These are phyloP conservation scores for Sycophila sp. DNA, from an alignment of 1,140 invertebrate species.

Conservation along the genomic window DNA sequence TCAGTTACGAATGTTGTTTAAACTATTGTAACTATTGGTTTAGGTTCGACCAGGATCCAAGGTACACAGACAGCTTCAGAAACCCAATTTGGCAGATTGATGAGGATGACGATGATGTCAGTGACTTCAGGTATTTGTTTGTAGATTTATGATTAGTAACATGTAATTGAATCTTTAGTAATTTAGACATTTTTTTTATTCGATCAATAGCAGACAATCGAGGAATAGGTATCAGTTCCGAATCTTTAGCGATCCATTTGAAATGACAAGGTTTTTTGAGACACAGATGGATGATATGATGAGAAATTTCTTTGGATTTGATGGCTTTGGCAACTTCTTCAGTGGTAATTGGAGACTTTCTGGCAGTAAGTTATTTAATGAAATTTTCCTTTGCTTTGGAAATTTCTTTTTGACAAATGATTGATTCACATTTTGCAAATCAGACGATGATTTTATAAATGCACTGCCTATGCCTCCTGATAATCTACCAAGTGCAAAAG, in stretches of 20 bases:
- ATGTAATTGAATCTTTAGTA: not conserved
- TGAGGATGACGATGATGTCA: conserved; percentile 50
- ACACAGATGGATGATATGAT: conserved; percentile 54
- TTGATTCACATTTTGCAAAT: not conserved
- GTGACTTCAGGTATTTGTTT: conserved; percentile 47
- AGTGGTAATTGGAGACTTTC: too few species aligned
- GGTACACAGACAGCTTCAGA: conserved; percentile 45
- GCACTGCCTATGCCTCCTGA: conserved; percentile 37
- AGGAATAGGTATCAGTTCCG: conserved; percentile 42
- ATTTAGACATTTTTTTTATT: not conserved
- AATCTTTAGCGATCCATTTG: conserved; percentile 54
- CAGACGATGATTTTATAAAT: conserved; percentile 18
- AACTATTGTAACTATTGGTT: conserved; percentile 12
- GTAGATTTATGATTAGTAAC: not conserved
- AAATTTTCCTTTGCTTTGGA: not conserved
- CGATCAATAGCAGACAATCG: conserved; percentile 32
- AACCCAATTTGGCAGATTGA: conserved; percentile 59
- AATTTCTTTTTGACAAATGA: not conserved
- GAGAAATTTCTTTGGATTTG: conserved; percentile 44
- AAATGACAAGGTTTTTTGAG: conserved; percentile 56
- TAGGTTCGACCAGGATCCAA: conserved; percentile 43
- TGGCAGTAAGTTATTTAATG: conserved; percentile 17
- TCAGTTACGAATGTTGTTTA: too few species aligned
- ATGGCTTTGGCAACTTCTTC: conserved; percentile 1
- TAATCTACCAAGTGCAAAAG: conserved; percentile 9